Conservation (phyloP, 2,113 vertebrate species). For the Ochotona curzoniae region DNA sequence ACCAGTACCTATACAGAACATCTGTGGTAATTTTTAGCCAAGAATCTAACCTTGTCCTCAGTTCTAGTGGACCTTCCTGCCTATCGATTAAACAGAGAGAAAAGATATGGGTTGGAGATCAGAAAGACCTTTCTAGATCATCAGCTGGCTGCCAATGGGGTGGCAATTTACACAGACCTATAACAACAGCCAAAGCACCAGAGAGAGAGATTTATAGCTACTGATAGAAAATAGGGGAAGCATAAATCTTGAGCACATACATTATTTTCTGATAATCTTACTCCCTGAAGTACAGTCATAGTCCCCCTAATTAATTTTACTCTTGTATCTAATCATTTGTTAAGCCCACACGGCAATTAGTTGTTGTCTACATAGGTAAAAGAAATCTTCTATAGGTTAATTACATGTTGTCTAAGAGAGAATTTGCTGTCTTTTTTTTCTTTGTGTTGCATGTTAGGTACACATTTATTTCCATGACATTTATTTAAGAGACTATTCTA, state of each 20-base stretch:
- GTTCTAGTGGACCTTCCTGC: not conserved
- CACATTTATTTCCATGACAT: conserved; percentile 37
- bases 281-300: conserved; percentile 10
- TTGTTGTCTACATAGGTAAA: conserved; percentile 36
- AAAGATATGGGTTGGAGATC: not conserved
- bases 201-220: conserved; percentile 27
- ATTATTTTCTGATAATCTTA: conserved; percentile 49
- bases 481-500: conserved; percentile 45
- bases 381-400: conserved; percentile 34
- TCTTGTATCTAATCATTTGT: conserved; percentile 42
- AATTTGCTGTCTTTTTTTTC: conserved; percentile 40
- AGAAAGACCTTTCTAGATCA: not conserved
- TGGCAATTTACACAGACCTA: not conserved
- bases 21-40: not conserved
- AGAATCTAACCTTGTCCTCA: not conserved
- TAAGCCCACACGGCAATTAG: conserved; percentile 38
- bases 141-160: not conserved
- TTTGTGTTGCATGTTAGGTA: not conserved
- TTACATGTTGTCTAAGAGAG: conserved; percentile 36
- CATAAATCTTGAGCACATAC: not conserved
- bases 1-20: no score
- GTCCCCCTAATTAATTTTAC: conserved; percentile 44
- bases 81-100: not conserved
- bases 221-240: not conserved
- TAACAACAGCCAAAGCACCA: not conserved